phyloP scores from a whole-genome alignment of 2,113 vertebrate species.

The Pygoscelis adeliae region DNA sequence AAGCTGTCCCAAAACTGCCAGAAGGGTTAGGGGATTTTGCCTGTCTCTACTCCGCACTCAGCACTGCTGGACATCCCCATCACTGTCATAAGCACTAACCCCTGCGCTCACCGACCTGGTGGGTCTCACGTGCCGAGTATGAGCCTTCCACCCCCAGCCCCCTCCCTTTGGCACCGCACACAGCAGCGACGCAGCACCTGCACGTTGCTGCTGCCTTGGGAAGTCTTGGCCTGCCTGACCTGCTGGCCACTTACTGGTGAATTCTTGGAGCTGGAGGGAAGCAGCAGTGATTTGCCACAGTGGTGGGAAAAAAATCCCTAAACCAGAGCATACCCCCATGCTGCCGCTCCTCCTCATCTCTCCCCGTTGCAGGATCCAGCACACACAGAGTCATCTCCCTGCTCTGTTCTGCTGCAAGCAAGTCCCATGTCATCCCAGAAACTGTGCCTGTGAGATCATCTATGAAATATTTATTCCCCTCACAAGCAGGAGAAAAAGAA shows the following conservation, averaged over 20 bases:
- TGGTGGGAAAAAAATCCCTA: background rate
- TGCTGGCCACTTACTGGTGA: background rate
- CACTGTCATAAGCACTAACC: accelerated
- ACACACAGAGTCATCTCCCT: background rate
- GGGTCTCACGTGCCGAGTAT: accelerated
- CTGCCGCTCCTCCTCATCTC: background rate
- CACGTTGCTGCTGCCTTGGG: accelerated
- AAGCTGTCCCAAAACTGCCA: background rate
- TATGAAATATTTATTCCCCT: constrained; percentile 31
- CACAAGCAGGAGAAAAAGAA: background rate
- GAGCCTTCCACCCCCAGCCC: background rate
- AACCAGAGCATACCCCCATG: background rate
- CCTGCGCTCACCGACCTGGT: background rate
- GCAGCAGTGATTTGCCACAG: background rate
- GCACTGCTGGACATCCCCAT: background rate
- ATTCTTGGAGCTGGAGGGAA: background rate
- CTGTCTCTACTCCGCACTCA: accelerated
- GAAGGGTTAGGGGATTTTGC: background rate
- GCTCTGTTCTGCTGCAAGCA: background rate
- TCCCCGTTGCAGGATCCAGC: background rate
- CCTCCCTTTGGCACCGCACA: background rate
- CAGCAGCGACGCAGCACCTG: accelerated
- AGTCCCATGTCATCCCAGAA: background rate
- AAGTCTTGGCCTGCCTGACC: background rate
- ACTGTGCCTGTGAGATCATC: background rate